phyloP scores from a whole-genome alignment of 2,797 vertebrate genomes.

The Lepidocolaptes lacrymiger region DNA sequence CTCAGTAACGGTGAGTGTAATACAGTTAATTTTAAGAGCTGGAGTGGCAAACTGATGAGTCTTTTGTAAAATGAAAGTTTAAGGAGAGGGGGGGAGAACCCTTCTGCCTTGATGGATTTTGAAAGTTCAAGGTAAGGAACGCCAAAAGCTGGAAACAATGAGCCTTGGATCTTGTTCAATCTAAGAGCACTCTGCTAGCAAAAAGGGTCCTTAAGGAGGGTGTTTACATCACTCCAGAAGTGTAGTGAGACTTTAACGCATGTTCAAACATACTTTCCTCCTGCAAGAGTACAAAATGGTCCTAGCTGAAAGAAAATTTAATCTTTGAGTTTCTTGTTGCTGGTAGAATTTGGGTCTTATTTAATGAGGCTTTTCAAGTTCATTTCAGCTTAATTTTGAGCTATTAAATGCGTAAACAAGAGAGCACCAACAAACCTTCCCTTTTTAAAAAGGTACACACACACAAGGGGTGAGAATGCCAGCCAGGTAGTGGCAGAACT shows the following conservation, averaged over 20 bases:
- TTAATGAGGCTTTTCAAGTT: background rate
- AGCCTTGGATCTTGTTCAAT: background rate
- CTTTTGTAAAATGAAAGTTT: background rate
- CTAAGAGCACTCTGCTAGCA: background rate
- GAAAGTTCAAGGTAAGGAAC: background rate
- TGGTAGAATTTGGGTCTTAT: background rate
- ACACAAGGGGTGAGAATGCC: background rate
- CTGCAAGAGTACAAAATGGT: background rate
- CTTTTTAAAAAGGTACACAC: background rate
- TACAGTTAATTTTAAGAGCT: background rate
- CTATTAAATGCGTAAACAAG: slow-evolving; percentile 13
- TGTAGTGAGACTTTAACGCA: background rate
- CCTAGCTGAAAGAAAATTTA: background rate
- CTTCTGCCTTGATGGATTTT: background rate
- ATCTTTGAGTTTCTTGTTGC: background rate
- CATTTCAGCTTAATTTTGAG: background rate
- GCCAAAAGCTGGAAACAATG: slow-evolving; percentile 13
- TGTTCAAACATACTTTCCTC: slow-evolving; percentile 31
- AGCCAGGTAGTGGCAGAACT: background rate
- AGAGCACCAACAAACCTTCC: background rate
- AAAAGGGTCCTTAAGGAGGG: slow-evolving; percentile 12
- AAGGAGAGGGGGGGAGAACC: background rate
- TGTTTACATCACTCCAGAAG: slow-evolving; percentile 53
- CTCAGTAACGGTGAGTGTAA: background rate
- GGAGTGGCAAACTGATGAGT: background rate